Evolutionary conservation across 2,888 invertebrate species (phyloP).

Genomic region (Exocentrus adspersus): DNA sequence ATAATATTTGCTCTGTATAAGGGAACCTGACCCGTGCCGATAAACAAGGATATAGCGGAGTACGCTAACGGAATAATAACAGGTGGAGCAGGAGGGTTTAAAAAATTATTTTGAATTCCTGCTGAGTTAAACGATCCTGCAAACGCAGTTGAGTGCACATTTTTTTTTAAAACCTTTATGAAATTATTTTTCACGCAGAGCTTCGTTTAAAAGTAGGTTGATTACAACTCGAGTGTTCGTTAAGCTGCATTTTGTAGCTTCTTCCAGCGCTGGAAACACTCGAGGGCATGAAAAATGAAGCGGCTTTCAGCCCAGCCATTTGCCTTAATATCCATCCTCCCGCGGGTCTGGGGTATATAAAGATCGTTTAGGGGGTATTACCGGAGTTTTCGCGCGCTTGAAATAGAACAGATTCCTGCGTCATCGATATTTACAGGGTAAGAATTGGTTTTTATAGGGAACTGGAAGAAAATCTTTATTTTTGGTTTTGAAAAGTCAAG

Average conservation of each 20-base stretch:
- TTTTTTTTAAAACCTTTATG: no score
- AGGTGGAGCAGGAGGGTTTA: background rate
- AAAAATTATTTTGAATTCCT: no score
- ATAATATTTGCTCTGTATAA: constrained; percentile 11
- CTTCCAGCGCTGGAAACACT: no score
- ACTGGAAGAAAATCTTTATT: no score
- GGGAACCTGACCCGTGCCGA: constrained; percentile 13
- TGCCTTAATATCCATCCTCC: background rate
- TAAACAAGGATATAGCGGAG: background rate
- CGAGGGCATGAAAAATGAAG: constrained; percentile 4
- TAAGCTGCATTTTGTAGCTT: background rate
- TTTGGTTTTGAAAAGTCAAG: no score
- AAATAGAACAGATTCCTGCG: no score
- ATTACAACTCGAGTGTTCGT: background rate
- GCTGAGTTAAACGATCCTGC: no score
- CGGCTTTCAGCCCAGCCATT: background rate
- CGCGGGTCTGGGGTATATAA: constrained; percentile 1
- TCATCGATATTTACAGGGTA: no score
- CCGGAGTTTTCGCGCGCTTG: background rate
- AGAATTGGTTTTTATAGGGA: no score
- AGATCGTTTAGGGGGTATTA: background rate
- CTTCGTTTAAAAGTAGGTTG: no score
- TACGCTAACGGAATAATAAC: constrained; percentile 1
- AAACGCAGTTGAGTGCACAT: no score
- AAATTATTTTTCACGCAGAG: no score